phyloP scores from a whole-genome alignment of 2,113 vertebrate species.

The Gorsachius goisagi region DNA sequence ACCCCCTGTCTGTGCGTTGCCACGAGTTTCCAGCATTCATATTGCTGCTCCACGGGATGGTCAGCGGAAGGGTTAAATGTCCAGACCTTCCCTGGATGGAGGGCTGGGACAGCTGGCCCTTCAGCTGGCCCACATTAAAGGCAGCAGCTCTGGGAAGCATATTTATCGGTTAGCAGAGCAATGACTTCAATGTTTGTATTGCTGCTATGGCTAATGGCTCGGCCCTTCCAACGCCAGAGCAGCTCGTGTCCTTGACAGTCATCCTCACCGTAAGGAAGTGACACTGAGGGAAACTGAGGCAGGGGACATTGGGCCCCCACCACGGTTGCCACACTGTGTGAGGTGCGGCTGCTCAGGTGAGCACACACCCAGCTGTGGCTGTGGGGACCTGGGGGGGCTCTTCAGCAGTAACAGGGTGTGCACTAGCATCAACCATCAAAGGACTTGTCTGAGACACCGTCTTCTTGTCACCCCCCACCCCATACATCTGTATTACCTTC shows the following conservation, averaged over 20 bases:
- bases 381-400: neutral
- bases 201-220: neutral
- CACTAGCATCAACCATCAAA: neutral
- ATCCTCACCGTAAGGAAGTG: neutral
- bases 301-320: accelerated
- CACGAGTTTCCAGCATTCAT: neutral
- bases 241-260: neutral
- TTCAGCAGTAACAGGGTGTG: neutral
- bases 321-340: too few relatives aligned
- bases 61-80: neutral
- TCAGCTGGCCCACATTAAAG: neutral
- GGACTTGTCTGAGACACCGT: neutral
- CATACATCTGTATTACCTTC: neutral
- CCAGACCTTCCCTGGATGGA: neutral
- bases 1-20: accelerated
- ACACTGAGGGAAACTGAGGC: neutral
- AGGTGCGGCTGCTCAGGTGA: neutral
- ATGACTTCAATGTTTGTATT: neutral
- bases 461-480: neutral
- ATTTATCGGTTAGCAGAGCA: neutral
- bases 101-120: neutral
- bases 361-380: neutral
- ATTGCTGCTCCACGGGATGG: neutral
- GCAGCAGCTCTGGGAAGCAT: neutral
- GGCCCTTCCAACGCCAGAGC: neutral